Percentiles rank a stretch among this genome's conserved stretches.
Evolutionary conservation across 2,888 invertebrate genomes (phyloP).

Genomic region (Rhagophthalmus giganteus): DNA sequence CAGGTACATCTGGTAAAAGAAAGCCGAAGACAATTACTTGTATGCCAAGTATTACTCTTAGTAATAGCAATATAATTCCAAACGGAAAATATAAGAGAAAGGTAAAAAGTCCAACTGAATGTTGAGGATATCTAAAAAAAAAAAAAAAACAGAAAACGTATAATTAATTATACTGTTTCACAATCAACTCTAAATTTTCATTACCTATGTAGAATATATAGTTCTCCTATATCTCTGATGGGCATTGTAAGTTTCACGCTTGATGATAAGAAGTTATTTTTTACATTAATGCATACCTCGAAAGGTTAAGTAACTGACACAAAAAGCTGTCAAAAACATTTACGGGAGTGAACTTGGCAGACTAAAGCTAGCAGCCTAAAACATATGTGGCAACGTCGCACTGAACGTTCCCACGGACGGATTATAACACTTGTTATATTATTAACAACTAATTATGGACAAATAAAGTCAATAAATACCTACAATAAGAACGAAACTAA

Average conservation of each 20-base stretch:
- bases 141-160: not conserved
- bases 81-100: constrained; percentile 62
- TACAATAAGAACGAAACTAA: no score
- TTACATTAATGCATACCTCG: constrained; percentile 8
- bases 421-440: no score
- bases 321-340: constrained; percentile 5
- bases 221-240: constrained; percentile 17
- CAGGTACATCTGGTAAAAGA: constrained; percentile 61
- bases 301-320: constrained; percentile 15
- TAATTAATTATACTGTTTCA: no score
- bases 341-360: not conserved
- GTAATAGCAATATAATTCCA: constrained; percentile 59
- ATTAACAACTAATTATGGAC: no score
- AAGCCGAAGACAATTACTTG: constrained; percentile 62
- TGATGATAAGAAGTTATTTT: constrained; percentile 1
- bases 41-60: constrained; percentile 59
- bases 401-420: no score
- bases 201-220: constrained; percentile 22
- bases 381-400: no score
- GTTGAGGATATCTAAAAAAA: constrained; percentile 19
- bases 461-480: no score
- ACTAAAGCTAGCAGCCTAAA: no score
- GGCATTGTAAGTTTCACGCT: constrained; percentile 12
- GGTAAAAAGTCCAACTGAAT: constrained; percentile 21
- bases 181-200: no score